Percentiles rank a stretch among this genome's conserved stretches.
Evolutionary conservation across 2,797 vertebrate genomes (phyloP).

Genomic region (Sebastiscus albofasciatus): DNA sequence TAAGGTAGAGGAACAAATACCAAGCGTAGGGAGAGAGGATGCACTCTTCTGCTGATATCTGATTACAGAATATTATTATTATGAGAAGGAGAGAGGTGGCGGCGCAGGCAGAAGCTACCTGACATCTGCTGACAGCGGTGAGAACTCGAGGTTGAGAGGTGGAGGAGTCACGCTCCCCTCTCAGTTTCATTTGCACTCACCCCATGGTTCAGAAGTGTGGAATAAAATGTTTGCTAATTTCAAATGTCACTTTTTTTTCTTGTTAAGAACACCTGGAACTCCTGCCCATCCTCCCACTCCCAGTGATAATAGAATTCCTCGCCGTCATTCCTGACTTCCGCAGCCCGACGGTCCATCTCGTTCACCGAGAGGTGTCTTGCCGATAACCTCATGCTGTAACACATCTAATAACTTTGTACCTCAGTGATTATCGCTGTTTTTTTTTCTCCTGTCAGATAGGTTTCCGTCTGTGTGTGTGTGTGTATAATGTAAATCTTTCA

Average conservation of each 20-base stretch:
- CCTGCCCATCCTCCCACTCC: constrained; percentile 32
- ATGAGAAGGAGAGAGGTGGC: constrained; percentile 22
- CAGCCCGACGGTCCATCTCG: constrained; percentile 36
- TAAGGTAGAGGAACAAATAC: constrained; percentile 31
- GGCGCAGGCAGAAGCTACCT: constrained; percentile 47
- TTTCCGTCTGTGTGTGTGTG: background rate
- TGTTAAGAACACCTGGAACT: constrained; percentile 67
- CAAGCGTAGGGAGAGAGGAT: constrained; percentile 3
- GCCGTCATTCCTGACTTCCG: constrained; percentile 41
- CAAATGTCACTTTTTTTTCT: constrained; percentile 63
- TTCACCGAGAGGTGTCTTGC: constrained; percentile 20
- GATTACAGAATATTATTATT: constrained; percentile 36
- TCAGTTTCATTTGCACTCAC: constrained; percentile 74
- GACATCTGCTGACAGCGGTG: constrained; percentile 71
- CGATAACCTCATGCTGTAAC: constrained; percentile 32
- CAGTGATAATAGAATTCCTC: constrained; percentile 30
- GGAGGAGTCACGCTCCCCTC: constrained; percentile 51
- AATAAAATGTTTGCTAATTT: constrained; percentile 73
- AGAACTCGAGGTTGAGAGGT: constrained; percentile 67
- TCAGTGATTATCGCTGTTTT: constrained; percentile 5
- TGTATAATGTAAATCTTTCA: background rate
- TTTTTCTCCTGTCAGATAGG: background rate
- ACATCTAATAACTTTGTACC: constrained; percentile 48
- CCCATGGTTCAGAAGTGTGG: constrained; percentile 65
- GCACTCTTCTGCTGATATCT: constrained; percentile 26